Evolutionary conservation across 2,888 invertebrate genomes (phyloP).

Genomic region (Ormyrus nitidulus): DNA sequence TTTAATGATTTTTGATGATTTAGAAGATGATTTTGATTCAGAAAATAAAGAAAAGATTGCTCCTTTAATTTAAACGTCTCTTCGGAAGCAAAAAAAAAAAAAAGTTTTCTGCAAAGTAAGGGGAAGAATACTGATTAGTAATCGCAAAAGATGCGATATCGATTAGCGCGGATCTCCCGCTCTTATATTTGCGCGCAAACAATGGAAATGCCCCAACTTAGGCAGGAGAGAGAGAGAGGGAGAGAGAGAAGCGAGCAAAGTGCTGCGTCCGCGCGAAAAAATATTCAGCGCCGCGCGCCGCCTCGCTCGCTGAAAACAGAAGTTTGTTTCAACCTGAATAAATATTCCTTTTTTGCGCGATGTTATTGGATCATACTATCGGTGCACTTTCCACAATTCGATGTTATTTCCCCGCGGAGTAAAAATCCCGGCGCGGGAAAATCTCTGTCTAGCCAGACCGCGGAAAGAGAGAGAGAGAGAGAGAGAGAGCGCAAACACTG

Average conservation of each 20-base stretch:
- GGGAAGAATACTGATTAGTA: too few species aligned
- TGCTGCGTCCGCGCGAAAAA: too few species aligned
- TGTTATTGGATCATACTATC: constrained; percentile 51
- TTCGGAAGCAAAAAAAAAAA: too few species aligned
- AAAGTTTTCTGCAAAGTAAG: too few species aligned
- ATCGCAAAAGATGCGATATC: too few species aligned
- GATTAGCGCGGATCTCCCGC: background rate
- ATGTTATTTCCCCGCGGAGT: constrained; percentile 42
- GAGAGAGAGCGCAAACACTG: constrained; percentile 1
- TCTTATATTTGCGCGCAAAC: background rate
- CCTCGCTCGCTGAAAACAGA: constrained; percentile 10
- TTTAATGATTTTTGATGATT: too few species aligned
- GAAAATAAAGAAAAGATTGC: too few species aligned
- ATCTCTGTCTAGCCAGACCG: background rate
- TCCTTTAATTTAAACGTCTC: too few species aligned
- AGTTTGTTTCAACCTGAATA: constrained; percentile 43
- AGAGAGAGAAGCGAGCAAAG: background rate
- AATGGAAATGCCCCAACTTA: too few species aligned
- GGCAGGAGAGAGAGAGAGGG: too few species aligned
- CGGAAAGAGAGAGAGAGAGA: background rate
- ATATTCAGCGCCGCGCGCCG: background rate
- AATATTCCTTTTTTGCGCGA: constrained; percentile 31
- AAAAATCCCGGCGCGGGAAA: constrained; percentile 19
- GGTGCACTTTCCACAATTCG: constrained; percentile 28
- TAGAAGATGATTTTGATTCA: too few species aligned